Evolutionary conservation across 2,113 vertebrate species (phyloP), one percentile per base, ranked within the genome.

Genomic region (Pristiophorus japonicus): DNA sequence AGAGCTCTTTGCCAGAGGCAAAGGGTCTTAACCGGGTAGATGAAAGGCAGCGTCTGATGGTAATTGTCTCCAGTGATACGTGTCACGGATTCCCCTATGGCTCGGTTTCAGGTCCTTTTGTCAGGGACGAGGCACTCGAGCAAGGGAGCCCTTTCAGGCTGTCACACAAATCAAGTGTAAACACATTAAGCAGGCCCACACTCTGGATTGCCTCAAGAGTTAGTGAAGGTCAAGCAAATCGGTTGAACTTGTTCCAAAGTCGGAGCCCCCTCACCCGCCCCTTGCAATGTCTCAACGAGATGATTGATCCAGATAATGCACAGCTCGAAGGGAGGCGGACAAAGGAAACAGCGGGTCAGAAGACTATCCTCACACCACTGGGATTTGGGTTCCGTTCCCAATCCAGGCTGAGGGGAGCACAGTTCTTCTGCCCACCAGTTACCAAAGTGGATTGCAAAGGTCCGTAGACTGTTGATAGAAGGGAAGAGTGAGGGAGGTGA

Each of bases 51-150:
- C 1, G 7, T 92, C 59, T 92, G 59, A 92, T 65, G 88, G 16
- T 65, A 92, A 63, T 65, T 92, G 88, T 92, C 88, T 92, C 34
- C 16, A 22, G 59, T 92, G 88, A 92, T 92, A 63, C 34, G 5
- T 92, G 88, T 63, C 88, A 92, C 59, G 65, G n/a, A 92, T 63
- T n/a, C 88, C 59, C 88, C 88, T 63, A 7, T 92, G 55, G 59
- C 59, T 65, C 8, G 16, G 11, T 92, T 62, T 92, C 88, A n/a
- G 88, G 7, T 0, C n/a, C 27, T 16, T 59, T 34, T 27, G 55
- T 90, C 55, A 5, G 12, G 51, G 55, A 18, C 51, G 0, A n/a
- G 27, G 27, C 87, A 34, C 27, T 34, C 24, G 12, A 14, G 24
- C 3, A 34, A 14, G 87, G 51, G 51, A 90, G 30, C 30, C 87